Evolutionary conservation across 2,797 vertebrate species (phyloP), one percentile per base, ranked within the genome.

Genomic region (Scolopax bukidnonensis): DNA sequence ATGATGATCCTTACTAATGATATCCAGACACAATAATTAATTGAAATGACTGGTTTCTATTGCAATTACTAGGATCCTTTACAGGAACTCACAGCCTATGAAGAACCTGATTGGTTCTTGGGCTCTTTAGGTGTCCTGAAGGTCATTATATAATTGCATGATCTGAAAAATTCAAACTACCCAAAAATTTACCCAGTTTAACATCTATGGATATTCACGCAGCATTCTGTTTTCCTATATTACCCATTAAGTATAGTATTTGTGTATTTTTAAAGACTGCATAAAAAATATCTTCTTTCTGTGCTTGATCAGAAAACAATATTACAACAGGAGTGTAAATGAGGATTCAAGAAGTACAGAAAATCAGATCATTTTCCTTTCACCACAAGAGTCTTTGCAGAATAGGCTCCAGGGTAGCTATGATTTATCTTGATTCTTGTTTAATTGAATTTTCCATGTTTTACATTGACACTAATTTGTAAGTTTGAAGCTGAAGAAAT

Each of bases 401-500:
- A 67, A 94, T 78, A 38, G 30, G 28, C 79, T 93, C 32, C 33
- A 69, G 71, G 25, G 67, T 82, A 40, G 6, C 3, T 71, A n/a
- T 77, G 33, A 90, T 90, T 94, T 90, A 80, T 82, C 16, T 93
- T 83, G 71, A 59, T 51, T 83, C 21, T 67, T 60, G 14, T 59
- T 63, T 89, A 85, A 87, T 45, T 90, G 50, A 95, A 87, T 74
- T 59, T 57, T 54, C 50, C 5, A 24, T 74, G 18, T 69, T 87
- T 96, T 84, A 69, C 23, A 28, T 43, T 74, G 33, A 1, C 60
- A 90, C 70, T 96, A 71, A 95, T 89, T 92, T 90, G 3, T 54
- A 59, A 87, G 5, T 53, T 76, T 25, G 41, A 89, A 93, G n/a
- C 28, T 90, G 36, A 47, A 93, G 65, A 94, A 96, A 90, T 87